Percentiles rank a stretch among this genome's conserved stretches.
Evolutionary conservation across 2,113 vertebrate species (phyloP).

Genomic region (Ochotona princeps): DNA sequence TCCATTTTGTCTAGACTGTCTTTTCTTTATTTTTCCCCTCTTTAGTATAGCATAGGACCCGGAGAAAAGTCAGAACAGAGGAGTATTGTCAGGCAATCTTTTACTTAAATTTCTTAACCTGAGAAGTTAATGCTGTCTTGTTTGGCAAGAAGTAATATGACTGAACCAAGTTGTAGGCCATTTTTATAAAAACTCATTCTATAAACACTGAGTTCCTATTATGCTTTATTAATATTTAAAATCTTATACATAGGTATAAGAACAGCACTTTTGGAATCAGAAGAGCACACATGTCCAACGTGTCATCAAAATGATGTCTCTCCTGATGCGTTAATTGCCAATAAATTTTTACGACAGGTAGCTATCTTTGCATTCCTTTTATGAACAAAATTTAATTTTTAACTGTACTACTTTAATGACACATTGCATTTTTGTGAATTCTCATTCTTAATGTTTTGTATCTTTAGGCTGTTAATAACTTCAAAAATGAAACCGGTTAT

Average conservation of each 20-base stretch:
- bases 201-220: background rate
- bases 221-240: constrained; percentile 47
- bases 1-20: background rate
- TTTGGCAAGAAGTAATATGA: constrained; percentile 1
- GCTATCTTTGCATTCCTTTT: background rate
- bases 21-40: background rate
- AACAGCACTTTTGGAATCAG: constrained; percentile 95
- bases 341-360: constrained; percentile 98
- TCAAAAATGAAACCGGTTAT: constrained; percentile 94
- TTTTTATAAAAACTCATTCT: constrained; percentile 28
- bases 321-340: constrained; percentile 96
- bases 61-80: background rate
- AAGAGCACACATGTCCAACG: constrained; percentile 95
- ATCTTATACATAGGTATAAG: constrained; percentile 91
- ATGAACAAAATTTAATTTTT: background rate
- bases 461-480: constrained; percentile 95
- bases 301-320: constrained; percentile 95
- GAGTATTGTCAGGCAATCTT: background rate
- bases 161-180: background rate
- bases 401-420: background rate
- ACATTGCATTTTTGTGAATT: background rate
- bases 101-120: background rate
- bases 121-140: background rate
- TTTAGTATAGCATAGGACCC: background rate
- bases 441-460: constrained; percentile 42